Base-by-base conservation (phyloP, 2,888 invertebrate species). In the Chromoteleia sp. region DNA sequence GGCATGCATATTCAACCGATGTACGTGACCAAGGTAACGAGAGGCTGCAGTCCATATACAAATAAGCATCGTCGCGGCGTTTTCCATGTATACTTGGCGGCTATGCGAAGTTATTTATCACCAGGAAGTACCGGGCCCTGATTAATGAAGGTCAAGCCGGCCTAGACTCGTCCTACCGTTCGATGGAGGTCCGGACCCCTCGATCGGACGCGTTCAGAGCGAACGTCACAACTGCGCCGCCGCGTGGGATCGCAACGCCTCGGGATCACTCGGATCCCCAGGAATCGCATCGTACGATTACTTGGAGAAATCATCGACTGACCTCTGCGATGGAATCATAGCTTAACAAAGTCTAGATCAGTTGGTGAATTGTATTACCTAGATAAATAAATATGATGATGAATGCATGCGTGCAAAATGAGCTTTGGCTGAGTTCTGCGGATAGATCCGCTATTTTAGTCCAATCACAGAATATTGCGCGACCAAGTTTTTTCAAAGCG, bases 101-200 rank as follows among this genome's bases (percentile, higher is more conserved):
- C 63, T 71, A 45, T 36, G 71, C 67, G 84, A 84, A 82, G 87
- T 90, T 89, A 90, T 90, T 90, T 90, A 90, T 90, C 89, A 88
- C 90, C 90, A 89, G 90, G 90, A 90, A 90, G 88, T 87, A 85
- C 84, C 85, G 82, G 84, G 85, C 85, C 84, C 88, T 90, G 89
- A 90, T 90, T 90, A 90, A 89, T 89, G 89, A 90, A 90, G 89
- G 90, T 89, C 89, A 88, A 87, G 84, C 82, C 85, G 81, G 84
- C 82, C 73, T 68, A 73, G 82, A 79, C 82, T 82, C 82, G 81
- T 82, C 82, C 78, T 82, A 84, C 84, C 82, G 84, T 82, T 84
- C 80, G 71, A 81, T 73, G 73, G 78, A 71, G 82, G 81, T 74
- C 83, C 70, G 67, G 74, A 81, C 75, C 71, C 70, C 77, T 59